Percentiles rank a stretch among this genome's conserved stretches.
Conservation (phyloP, 2,888 invertebrate species). For the Mayetiola destructor region DNA sequence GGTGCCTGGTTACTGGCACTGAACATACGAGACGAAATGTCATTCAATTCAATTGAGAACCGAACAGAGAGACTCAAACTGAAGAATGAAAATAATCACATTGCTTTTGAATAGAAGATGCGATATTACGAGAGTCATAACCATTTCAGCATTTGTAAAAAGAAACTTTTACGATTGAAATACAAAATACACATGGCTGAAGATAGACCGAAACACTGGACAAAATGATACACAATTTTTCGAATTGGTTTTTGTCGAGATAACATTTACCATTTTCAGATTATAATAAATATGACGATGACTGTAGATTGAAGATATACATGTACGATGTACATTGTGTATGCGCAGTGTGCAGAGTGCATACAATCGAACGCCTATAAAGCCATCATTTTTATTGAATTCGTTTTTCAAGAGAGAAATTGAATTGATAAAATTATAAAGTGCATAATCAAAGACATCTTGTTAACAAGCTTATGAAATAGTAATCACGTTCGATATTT, state of each 20-base stretch:
- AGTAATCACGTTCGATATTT: constrained; percentile 10
- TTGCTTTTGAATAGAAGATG: constrained; percentile 3
- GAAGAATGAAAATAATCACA: background rate
- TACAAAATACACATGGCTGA: too few relatives aligned
- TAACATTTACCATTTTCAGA: background rate
- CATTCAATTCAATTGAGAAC: too few relatives aligned
- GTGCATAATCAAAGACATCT: constrained; percentile 9
- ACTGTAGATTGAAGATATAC: too few relatives aligned
- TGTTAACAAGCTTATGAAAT: constrained; percentile 13
- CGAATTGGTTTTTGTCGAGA: background rate
- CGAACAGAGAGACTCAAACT: background rate
- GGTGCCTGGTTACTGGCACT: too few relatives aligned
- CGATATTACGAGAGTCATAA: constrained; percentile 8
- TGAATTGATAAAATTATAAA: constrained; percentile 12
- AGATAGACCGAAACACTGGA: too few relatives aligned
- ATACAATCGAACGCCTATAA: background rate
- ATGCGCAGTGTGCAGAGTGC: too few relatives aligned
- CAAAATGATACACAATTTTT: background rate
- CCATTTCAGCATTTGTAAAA: background rate
- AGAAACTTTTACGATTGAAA: too few relatives aligned
- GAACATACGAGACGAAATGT: too few relatives aligned
- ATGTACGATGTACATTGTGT: too few relatives aligned
- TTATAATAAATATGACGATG: too few relatives aligned
- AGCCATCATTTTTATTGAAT: constrained; percentile 10
- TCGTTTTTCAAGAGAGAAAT: too few relatives aligned